phyloP scores from a whole-genome alignment of 2,888 invertebrate genomes.

The Polia nebulosa region DNA sequence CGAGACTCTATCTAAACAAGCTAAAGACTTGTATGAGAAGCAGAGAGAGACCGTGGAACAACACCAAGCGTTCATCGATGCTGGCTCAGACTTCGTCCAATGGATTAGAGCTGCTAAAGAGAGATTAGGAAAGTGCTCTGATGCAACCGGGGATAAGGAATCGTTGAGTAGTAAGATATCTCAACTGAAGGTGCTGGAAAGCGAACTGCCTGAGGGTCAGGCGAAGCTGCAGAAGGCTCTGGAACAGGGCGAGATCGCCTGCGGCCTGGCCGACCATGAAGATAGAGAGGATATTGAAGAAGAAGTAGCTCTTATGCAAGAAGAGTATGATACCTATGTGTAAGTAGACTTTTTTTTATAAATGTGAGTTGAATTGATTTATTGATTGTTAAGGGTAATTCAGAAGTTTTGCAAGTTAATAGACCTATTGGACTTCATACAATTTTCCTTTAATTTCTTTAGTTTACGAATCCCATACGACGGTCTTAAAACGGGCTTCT shows the following conservation, averaged over 20 bases:
- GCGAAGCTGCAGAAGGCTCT: constrained; percentile 95
- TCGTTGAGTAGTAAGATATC: constrained; percentile 96
- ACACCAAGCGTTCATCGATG: constrained; percentile 97
- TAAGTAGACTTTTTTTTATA: constrained; percentile 82
- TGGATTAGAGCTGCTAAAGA: constrained; percentile 98
- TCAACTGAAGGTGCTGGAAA: constrained; percentile 95
- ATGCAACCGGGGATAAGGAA: constrained; percentile 98
- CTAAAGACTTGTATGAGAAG: constrained; percentile 96
- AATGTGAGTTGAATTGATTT: not conserved
- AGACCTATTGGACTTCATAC: no score
- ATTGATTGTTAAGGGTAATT: not conserved
- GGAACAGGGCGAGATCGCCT: constrained; percentile 96
- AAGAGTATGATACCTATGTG: constrained; percentile 96
- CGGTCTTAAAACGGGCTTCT: no score
- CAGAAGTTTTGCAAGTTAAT: no score
- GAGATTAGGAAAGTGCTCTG: constrained; percentile 97
- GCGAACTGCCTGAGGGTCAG: constrained; percentile 96
- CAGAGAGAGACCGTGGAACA: constrained; percentile 97
- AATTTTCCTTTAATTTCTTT: no score
- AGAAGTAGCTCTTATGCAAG: constrained; percentile 97
- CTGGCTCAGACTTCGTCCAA: constrained; percentile 97
- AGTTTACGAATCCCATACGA: no score
- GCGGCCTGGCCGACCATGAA: constrained; percentile 95
- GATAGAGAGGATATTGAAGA: constrained; percentile 98
- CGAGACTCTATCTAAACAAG: constrained; percentile 96